phyloP scores from a whole-genome alignment of 1,140 invertebrate species.

The Zophobas morio region DNA sequence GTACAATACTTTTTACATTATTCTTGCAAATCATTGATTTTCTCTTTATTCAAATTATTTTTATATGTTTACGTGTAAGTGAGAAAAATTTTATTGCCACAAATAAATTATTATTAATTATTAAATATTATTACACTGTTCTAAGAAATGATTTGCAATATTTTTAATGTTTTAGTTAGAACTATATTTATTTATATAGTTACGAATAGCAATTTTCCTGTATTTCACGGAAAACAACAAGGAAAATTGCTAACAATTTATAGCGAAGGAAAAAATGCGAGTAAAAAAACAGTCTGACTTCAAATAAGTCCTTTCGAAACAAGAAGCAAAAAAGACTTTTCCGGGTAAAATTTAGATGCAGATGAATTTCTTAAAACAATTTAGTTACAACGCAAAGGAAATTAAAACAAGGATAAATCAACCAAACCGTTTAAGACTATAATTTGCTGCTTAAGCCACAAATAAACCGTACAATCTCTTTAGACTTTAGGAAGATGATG shows the following conservation, averaged over 20 bases:
- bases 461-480: conserved; percentile 16
- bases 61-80: too few species aligned
- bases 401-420: conserved; percentile 34
- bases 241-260: conserved; percentile 12
- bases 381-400: not conserved
- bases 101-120: too few species aligned
- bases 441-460: conserved; percentile 14
- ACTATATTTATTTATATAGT: too few species aligned
- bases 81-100: too few species aligned
- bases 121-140: too few species aligned
- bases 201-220: too few species aligned
- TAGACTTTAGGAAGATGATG: conserved; percentile 4
- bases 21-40: too few species aligned
- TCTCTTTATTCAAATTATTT: too few species aligned
- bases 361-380: conserved; percentile 1
- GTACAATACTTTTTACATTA: too few species aligned
- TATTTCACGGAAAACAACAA: too few species aligned
- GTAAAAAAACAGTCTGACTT: conserved; percentile 19
- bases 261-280: conserved; percentile 7
- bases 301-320: not conserved
- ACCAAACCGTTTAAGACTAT: conserved; percentile 15
- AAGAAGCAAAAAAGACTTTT: conserved; percentile 8
- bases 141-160: too few species aligned
- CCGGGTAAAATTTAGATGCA: conserved; percentile 21
- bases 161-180: too few species aligned